Conservation (phyloP, 1,140 invertebrate genomes). For the Rhyacophila brunnea region DNA sequence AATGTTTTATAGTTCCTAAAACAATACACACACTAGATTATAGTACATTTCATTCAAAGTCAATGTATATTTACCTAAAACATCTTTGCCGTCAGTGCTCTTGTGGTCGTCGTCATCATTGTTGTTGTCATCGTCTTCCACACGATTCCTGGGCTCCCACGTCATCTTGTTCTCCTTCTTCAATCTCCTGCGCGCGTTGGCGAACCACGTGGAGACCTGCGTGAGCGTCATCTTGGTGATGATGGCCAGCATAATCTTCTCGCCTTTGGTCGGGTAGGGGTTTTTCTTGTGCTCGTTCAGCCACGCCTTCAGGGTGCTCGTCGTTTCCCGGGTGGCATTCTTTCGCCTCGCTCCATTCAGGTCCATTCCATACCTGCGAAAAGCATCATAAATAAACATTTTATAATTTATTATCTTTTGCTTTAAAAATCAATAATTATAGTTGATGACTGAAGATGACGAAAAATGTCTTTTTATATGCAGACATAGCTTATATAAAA, state of each 20-base stretch:
- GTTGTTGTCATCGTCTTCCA: conserved; percentile 86
- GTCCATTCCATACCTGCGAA: conserved; percentile 85
- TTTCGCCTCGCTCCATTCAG: conserved; percentile 88
- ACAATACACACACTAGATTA: too few species aligned
- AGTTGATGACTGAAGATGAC: too few species aligned
- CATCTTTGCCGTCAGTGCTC: conserved; percentile 79
- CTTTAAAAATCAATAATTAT: too few species aligned
- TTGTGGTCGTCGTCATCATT: conserved; percentile 80
- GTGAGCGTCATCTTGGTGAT: conserved; percentile 99
- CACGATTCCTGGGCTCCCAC: conserved; percentile 89
- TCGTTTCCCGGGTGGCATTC: conserved; percentile 96
- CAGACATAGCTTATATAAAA: too few species aligned
- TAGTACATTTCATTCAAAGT: too few species aligned
- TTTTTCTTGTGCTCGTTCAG: conserved; percentile 98
- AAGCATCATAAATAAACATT: too few species aligned
- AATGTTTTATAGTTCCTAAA: too few species aligned
- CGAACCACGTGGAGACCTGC: conserved; percentile 99
- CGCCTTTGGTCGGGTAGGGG: conserved; percentile 97
- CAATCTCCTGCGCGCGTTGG: conserved; percentile 89
- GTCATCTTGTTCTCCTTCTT: conserved; percentile 99
- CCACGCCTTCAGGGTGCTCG: conserved; percentile 96
- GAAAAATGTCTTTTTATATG: too few species aligned
- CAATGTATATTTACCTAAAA: conserved; percentile 64
- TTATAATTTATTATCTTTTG: too few species aligned
- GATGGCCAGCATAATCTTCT: conserved; percentile 98